Conservation (phyloP, 2,797 vertebrate genomes). For the Aselliscus stoliczkanus region DNA sequence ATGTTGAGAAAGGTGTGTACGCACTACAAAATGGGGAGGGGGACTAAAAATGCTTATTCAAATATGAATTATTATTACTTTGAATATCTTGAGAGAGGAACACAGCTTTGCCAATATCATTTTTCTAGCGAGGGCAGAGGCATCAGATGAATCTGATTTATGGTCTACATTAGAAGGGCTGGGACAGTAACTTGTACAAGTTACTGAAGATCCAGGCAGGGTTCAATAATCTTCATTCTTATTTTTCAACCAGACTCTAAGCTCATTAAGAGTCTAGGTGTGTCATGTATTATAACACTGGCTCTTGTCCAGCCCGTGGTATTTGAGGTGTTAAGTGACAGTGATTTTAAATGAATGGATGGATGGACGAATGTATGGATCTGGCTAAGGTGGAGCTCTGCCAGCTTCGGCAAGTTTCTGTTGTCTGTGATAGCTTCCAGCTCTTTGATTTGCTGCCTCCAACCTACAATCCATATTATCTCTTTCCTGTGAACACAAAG, state of each 20-base stretch:
- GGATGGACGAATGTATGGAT: background rate
- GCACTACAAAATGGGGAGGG: background rate
- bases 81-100: background rate
- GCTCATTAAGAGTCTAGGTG: background rate
- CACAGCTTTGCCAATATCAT: background rate
- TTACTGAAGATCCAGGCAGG: background rate
- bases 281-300: background rate
- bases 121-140: background rate
- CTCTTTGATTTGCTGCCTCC: background rate
- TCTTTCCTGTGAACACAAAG: background rate
- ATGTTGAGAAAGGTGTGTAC: background rate
- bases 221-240: background rate
- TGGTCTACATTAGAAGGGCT: background rate
- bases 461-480: background rate
- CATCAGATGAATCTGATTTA: background rate
- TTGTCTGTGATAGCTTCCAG: background rate
- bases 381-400: background rate
- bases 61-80: background rate
- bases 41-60: background rate
- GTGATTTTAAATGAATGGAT: background rate
- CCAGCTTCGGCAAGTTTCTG: background rate
- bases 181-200: background rate
- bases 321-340: background rate
- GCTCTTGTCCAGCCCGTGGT: background rate
- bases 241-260: background rate